Evolutionary conservation across 2,888 invertebrate species (phyloP), one percentile per base, ranked within the genome.

Genomic region (Antitype chi): DNA sequence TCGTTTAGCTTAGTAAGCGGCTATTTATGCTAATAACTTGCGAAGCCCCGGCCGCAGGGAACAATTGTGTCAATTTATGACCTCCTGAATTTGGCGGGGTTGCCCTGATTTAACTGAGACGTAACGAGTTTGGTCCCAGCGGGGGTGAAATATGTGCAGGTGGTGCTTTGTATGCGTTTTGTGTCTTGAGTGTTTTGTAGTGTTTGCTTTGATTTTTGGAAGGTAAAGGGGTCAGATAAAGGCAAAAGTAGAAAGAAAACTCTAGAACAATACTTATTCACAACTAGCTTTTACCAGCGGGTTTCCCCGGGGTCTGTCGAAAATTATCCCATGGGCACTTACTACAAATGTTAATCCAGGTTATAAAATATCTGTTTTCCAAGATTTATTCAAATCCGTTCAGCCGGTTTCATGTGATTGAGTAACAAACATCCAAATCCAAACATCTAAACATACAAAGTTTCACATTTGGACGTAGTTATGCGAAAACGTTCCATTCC

Each of bases 11-110:
- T 94, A 91, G 92, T 92, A 94, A 94, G 92, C 89, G 93, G 86
- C 90, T 93, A 92, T 93, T 94, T 94, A 94, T 94, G 94, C 92
- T 93, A 94, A 94, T 94, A 91, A 89, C 84, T 87, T 82, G 89
- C 84, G 85, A 89, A 88, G 89, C 86, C 87, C 86, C 84, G 86
- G 88, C 91, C 90, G 87, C 76, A 81, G 93, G 92, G 92, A 91
- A 90, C 93, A 90, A 92, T 94, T 91, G 91, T 87, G 87, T 89
- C 92, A 94, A 94, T 94, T 94, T 94, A 94, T 93, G 91, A 89
- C 91, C 92, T 91, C 85, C 89, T 89, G 88, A 91, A 92, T 92
- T 92, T 88, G 89, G 90, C 88, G 89, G 93, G 91, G 92, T 91
- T 91, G 89, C 85, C 80, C 91, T 90, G 93, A 93, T 93, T 93